A percentile compares a stretch with the other conserved stretches of the same genome.
Conservation (phyloP, 1,140 invertebrate genomes). For the Scaptodrosophila lebanonensis region DNA sequence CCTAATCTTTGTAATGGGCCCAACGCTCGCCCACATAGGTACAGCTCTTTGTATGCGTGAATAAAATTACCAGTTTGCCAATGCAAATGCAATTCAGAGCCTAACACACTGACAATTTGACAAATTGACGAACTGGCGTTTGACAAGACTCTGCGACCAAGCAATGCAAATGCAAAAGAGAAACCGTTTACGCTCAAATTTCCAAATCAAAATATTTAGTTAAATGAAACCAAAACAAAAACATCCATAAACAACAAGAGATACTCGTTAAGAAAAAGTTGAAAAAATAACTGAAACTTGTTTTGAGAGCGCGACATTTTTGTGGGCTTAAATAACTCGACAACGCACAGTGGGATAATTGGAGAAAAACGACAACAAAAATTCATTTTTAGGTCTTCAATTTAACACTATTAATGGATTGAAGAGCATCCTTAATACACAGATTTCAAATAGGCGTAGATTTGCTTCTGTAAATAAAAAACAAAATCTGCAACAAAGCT, state of each 20-base stretch:
- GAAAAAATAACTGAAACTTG: slow-evolving; percentile 34
- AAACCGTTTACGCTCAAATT: slow-evolving; percentile 25
- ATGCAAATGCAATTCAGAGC: slow-evolving; percentile 4
- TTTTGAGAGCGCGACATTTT: slow-evolving; percentile 57
- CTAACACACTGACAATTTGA: slow-evolving; percentile 18
- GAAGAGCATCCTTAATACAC: too few species aligned
- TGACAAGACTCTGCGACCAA: too few species aligned
- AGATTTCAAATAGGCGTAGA: too few species aligned
- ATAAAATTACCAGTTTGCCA: slow-evolving; percentile 31
- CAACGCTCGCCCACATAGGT: slow-evolving; percentile 13
- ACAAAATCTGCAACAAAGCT: too few species aligned
- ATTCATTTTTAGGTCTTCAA: too few species aligned
- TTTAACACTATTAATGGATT: too few species aligned
- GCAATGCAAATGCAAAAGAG: slow-evolving; percentile 16
- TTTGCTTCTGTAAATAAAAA: too few species aligned
- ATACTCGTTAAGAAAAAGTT: not conserved
- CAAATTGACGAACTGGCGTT: slow-evolving; percentile 12
- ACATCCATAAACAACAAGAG: slow-evolving; percentile 3
- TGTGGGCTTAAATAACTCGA: slow-evolving; percentile 52
- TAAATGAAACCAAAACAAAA: slow-evolving; percentile 35
- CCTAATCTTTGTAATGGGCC: too few species aligned
- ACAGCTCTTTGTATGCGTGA: too few species aligned
- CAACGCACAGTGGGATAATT: not conserved
- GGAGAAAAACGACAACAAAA: too few species aligned
- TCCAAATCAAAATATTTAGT: slow-evolving; percentile 51